Percentiles rank a stretch among this genome's conserved stretches.
Conservation (phyloP, 2,888 invertebrate genomes). For the Oegoconia quadripuncta region DNA sequence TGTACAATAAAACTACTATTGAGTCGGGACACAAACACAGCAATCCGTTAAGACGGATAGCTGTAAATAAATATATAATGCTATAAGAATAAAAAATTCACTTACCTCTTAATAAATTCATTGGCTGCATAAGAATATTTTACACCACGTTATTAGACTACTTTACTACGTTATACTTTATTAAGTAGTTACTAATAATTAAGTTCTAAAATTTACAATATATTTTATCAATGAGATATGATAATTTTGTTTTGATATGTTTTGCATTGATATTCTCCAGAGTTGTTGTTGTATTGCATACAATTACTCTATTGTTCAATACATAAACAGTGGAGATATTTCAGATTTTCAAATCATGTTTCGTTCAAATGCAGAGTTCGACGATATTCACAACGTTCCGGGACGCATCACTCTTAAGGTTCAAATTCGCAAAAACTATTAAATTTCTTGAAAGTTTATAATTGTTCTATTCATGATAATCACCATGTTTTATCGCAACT, state of each 20-base stretch:
- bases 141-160: no score
- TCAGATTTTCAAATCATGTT: conserved; percentile 7
- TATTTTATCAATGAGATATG: conserved; percentile 44
- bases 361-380: conserved; percentile 28
- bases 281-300: conserved; percentile 69
- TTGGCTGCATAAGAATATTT: no score
- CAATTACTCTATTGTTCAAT: conserved; percentile 69
- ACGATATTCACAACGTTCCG: conserved; percentile 29
- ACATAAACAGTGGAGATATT: conserved; percentile 39
- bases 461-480: no score
- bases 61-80: no score
- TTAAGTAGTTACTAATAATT: background rate
- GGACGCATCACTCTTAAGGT: conserved; percentile 70
- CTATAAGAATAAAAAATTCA: no score
- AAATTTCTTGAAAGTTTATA: background rate
- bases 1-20: no score
- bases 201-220: background rate
- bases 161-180: no score
- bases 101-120: no score
- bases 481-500: background rate
- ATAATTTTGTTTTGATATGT: conserved; percentile 65
- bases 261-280: conserved; percentile 75
- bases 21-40: no score
- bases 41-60: no score
- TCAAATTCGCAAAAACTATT: conserved; percentile 17